Evolutionary conservation across 53 echinoderm and acorn worm species (phyloP).

Genomic region (Temnopleurus reevesii): DNA sequence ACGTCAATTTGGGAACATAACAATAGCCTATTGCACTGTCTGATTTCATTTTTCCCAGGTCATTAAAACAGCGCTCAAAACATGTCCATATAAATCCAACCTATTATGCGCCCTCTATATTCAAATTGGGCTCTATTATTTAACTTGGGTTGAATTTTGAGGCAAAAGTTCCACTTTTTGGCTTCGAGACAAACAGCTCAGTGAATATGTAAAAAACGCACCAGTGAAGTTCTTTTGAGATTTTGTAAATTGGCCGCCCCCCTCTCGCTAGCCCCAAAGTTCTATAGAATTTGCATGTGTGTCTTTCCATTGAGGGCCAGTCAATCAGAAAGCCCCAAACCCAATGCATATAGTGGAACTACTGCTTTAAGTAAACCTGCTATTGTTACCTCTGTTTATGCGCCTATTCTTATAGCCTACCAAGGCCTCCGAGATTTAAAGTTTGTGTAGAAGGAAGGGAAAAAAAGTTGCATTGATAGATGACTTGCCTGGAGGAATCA

Average conservation of each 20-base stretch:
- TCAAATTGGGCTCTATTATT: constrained; percentile 35
- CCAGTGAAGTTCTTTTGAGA: constrained; percentile 5
- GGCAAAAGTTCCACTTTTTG: constrained; percentile 48
- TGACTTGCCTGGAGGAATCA: constrained; percentile 46
- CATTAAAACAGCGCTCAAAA: background rate
- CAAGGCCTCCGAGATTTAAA: constrained; percentile 39
- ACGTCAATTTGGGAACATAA: background rate
- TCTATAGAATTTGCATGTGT: constrained; percentile 37
- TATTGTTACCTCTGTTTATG: constrained; percentile 46
- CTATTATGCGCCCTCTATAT: background rate
- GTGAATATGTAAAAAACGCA: constrained; percentile 52
- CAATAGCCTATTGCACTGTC: background rate
- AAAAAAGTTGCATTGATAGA: constrained; percentile 38
- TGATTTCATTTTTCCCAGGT: constrained; percentile 54
- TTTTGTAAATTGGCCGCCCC: constrained; percentile 45
- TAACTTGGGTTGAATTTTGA: background rate
- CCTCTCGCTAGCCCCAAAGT: constrained; percentile 35
- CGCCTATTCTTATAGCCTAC: constrained; percentile 19
- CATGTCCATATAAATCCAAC: constrained; percentile 47
- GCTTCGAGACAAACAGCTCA: constrained; percentile 39
- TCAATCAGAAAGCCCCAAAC: constrained; percentile 8
- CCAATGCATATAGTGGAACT: constrained; percentile 13
- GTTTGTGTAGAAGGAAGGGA: constrained; percentile 15
- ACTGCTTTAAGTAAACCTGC: constrained; percentile 53
- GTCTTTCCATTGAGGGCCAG: constrained; percentile 17